Evolutionary conservation across 2,888 invertebrate species (phyloP).

Genomic region (Trissolcus brochymenae): DNA sequence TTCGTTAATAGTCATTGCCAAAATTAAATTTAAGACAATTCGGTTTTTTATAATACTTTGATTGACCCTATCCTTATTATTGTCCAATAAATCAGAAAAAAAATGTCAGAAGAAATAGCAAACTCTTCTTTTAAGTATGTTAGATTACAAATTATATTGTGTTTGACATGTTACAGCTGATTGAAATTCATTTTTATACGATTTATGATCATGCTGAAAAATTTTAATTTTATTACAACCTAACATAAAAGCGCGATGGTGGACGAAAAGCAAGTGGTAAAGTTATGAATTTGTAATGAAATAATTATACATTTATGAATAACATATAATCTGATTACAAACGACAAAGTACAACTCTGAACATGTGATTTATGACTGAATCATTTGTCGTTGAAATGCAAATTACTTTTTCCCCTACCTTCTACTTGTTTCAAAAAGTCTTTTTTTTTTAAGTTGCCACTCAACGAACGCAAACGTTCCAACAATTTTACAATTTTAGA

Average conservation of each 20-base stretch:
- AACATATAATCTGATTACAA: slow-evolving; percentile 28
- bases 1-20: no score
- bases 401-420: no score
- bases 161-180: not conserved
- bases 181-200: slow-evolving; percentile 1
- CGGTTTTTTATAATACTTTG: no score
- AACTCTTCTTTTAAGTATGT: no score
- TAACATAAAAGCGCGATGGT: slow-evolving; percentile 18
- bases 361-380: slow-evolving; percentile 14
- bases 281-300: slow-evolving; percentile 33
- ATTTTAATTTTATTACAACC: not conserved
- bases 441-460: slow-evolving; percentile 4
- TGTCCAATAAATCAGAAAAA: no score
- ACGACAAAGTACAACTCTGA: slow-evolving; percentile 27
- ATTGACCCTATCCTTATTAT: no score
- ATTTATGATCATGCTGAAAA: not conserved
- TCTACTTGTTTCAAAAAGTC: not conserved
- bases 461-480: not conserved
- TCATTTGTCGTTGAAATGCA: not conserved
- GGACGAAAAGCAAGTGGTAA: slow-evolving; percentile 30
- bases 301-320: slow-evolving; percentile 48
- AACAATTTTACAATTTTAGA: slow-evolving; percentile 8
- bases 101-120: no score
- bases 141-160: no score
- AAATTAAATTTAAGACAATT: no score